These are phyloP conservation scores for Mythimna loreyi DNA, from an alignment of 2,888 invertebrate species.

Conservation along the genomic window DNA sequence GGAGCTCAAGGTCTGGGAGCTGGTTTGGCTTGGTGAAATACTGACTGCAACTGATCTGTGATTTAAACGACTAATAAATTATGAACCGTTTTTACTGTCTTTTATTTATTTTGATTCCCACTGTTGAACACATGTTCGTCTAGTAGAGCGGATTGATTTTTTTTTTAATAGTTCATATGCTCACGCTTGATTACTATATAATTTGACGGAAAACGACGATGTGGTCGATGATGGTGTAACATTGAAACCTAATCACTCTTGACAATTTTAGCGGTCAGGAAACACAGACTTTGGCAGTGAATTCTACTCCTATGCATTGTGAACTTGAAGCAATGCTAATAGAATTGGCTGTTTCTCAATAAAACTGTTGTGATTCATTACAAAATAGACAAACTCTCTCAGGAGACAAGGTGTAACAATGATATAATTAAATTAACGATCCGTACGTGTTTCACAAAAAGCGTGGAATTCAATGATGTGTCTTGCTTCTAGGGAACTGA, in stretches of 20 bases:
- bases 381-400: slow-evolving; percentile 51
- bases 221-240: no score
- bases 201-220: no score
- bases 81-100: slow-evolving; percentile 24
- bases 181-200: no score
- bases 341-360: slow-evolving; percentile 5
- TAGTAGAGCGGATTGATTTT: slow-evolving; percentile 3
- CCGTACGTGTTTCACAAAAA: slow-evolving; percentile 54
- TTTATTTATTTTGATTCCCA: slow-evolving; percentile 27
- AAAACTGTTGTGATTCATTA: slow-evolving; percentile 28
- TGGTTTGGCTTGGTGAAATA: slow-evolving; percentile 55
- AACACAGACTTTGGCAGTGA: no score
- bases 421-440: slow-evolving; percentile 63
- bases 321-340: neutral
- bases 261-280: no score
- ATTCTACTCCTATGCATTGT: no score
- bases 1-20: slow-evolving; percentile 52
- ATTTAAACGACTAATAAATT: slow-evolving; percentile 61
- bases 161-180: no score
- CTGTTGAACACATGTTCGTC: neutral
- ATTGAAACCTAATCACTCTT: no score
- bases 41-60: slow-evolving; percentile 59
- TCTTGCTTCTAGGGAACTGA: slow-evolving; percentile 44
- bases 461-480: slow-evolving; percentile 44
- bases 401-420: slow-evolving; percentile 58